phyloP scores from a whole-genome alignment of 2,888 invertebrate genomes.

The Drosophila anceps region DNA sequence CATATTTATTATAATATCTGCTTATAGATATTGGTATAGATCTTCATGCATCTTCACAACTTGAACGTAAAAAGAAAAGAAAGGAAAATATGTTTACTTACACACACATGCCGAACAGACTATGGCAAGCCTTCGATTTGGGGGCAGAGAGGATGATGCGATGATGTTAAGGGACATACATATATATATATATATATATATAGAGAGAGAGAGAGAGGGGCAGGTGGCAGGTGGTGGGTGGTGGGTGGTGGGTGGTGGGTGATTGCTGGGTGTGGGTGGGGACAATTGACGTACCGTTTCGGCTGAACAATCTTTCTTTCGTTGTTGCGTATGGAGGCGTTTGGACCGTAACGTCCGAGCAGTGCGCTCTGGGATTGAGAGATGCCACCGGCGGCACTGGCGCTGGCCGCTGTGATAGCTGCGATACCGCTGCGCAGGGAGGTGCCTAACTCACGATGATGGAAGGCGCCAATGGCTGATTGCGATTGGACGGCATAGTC shows the following conservation, averaged over 20 bases:
- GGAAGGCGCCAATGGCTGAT: conserved; percentile 70
- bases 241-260: neutral
- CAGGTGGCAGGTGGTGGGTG: too few relatives aligned
- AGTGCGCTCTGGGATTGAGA: conserved; percentile 76
- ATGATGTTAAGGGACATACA: too few relatives aligned
- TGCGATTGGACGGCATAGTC: conserved; percentile 84
- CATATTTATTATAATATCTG: neutral
- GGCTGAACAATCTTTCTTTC: conserved; percentile 84
- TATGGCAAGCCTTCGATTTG: neutral
- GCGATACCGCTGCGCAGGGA: conserved; percentile 81
- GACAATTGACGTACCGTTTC: conserved; percentile 83
- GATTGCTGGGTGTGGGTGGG: neutral
- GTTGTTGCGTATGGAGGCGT: conserved; percentile 81
- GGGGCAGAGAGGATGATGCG: neutral
- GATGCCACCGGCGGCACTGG: conserved; percentile 65
- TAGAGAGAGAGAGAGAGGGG: too few relatives aligned
- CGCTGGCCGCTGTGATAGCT: conserved; percentile 76
- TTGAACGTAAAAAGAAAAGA: neutral
- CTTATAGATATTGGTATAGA: neutral
- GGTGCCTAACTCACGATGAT: conserved; percentile 80
- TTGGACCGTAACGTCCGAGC: conserved; percentile 80
- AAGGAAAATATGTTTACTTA: neutral
- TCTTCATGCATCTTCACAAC: neutral
- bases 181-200: too few relatives aligned
- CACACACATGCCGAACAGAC: conserved; percentile 11